Evolutionary conservation across 2,888 invertebrate species (phyloP).

Genomic region (Fissipunctia ypsillon): DNA sequence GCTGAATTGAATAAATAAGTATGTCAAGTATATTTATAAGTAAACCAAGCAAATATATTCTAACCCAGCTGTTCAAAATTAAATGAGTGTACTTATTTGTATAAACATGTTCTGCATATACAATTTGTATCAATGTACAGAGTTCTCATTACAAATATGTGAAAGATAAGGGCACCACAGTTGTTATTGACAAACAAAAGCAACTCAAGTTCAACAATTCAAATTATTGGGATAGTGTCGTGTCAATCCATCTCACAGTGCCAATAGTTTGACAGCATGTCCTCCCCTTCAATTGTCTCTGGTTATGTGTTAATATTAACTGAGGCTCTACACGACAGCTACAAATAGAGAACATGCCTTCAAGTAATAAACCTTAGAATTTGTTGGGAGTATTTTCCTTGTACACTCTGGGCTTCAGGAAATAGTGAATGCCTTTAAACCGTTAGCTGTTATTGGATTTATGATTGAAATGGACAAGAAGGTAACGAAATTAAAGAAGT

Average conservation of each 20-base stretch:
- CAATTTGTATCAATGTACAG: background rate
- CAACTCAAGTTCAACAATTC: slow-evolving; percentile 35
- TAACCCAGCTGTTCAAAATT: background rate
- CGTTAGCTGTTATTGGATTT: slow-evolving; percentile 20
- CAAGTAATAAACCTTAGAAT: slow-evolving; percentile 26
- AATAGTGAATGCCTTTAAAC: slow-evolving; percentile 12
- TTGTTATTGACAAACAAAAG: slow-evolving; percentile 27
- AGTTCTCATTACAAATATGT: background rate
- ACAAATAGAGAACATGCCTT: slow-evolving; percentile 21
- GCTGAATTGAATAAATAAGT: background rate
- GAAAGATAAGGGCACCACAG: background rate
- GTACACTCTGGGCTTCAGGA: slow-evolving; percentile 1
- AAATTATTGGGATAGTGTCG: slow-evolving; percentile 42
- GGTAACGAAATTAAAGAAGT: background rate
- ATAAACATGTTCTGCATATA: background rate
- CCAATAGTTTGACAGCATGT: slow-evolving; percentile 55
- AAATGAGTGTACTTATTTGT: background rate
- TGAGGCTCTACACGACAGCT: slow-evolving; percentile 17
- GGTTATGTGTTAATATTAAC: slow-evolving; percentile 46
- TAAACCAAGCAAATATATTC: background rate
- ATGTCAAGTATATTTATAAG: background rate
- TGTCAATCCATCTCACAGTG: slow-evolving; percentile 51
- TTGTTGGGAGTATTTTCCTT: slow-evolving; percentile 20
- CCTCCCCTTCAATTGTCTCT: slow-evolving; percentile 55
- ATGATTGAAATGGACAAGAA: slow-evolving; percentile 31